Conservation (phyloP, 2,797 vertebrate genomes). For the Silurus lanzhouensis region DNA sequence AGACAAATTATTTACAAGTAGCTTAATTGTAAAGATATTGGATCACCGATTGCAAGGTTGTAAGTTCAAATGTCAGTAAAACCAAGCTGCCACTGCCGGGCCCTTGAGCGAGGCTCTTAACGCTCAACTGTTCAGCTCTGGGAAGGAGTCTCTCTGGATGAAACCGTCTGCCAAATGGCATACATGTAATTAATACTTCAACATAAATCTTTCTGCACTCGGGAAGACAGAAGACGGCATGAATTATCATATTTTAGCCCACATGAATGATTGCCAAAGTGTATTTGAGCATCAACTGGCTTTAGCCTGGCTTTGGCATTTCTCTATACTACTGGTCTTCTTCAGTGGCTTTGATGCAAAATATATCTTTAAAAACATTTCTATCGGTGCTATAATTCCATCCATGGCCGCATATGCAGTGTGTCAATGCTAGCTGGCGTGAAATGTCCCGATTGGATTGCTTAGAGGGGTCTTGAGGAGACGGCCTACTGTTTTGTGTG, state of each 20-base stretch:
- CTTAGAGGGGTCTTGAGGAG: slow-evolving; percentile 72
- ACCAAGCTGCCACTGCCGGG: no score
- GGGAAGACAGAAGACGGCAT: no score
- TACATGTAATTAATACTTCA: no score
- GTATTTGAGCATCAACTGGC: not conserved
- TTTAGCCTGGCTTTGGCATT: not conserved
- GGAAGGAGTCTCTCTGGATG: no score
- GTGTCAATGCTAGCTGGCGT: slow-evolving; percentile 16
- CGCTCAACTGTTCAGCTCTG: no score
- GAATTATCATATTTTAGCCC: no score
- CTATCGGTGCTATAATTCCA: not conserved
- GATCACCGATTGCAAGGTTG: no score
- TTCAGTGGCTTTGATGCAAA: not conserved
- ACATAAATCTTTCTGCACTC: no score
- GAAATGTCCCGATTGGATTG: slow-evolving; percentile 70
- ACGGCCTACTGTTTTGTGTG: slow-evolving; percentile 66
- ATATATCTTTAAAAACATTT: not conserved
- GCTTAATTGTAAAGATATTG: no score
- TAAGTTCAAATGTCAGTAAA: no score
- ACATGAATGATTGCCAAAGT: not conserved
- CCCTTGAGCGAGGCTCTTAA: no score
- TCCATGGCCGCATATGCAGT: slow-evolving; percentile 5
- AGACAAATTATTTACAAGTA: not conserved
- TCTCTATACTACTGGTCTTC: not conserved
- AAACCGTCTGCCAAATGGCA: no score